Evolutionary conservation across 2,113 vertebrate genomes (phyloP).

Genomic region (Nestor notabilis): DNA sequence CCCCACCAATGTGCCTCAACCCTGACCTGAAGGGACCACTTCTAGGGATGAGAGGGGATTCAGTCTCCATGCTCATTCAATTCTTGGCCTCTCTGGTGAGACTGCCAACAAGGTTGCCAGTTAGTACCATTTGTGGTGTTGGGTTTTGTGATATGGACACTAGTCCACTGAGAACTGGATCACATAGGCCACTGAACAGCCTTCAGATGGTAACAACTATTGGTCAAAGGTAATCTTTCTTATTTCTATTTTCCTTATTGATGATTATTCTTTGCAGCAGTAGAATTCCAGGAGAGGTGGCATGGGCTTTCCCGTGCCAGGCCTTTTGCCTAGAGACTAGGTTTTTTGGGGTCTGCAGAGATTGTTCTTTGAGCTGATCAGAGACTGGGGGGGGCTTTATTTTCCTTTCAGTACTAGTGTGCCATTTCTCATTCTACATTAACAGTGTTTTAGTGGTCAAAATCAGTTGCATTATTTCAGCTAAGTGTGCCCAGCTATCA

Average conservation of each 20-base stretch:
- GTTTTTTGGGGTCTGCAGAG: not conserved
- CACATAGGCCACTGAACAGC: slow-evolving; percentile 70
- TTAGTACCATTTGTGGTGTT: slow-evolving; percentile 73
- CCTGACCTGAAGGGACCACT: slow-evolving; percentile 73
- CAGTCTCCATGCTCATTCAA: slow-evolving; percentile 73
- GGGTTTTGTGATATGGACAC: slow-evolving; percentile 72
- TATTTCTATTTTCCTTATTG: slow-evolving; percentile 68
- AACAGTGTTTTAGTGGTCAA: not conserved
- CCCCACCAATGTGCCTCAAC: slow-evolving; percentile 72
- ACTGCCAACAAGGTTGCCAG: slow-evolving; percentile 71
- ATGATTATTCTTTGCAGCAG: slow-evolving; percentile 29
- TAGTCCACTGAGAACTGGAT: slow-evolving; percentile 73
- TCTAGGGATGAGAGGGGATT: slow-evolving; percentile 75
- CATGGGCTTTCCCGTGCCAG: not conserved
- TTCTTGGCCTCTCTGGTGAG: slow-evolving; percentile 73
- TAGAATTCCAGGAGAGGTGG: not conserved
- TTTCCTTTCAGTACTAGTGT: slow-evolving; percentile 11
- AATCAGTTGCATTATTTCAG: not conserved
- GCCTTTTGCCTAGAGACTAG: not conserved
- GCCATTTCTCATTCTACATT: slow-evolving; percentile 19
- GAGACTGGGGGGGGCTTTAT: not conserved
- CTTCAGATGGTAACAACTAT: slow-evolving; percentile 70
- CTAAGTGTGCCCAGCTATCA: not conserved
- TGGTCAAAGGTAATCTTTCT: slow-evolving; percentile 73
- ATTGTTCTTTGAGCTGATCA: not conserved